A percentile compares a stretch with the other conserved stretches of the same genome.
phyloP scores from a whole-genome alignment of 2,888 invertebrate genomes.

The Brenthis hecate region DNA sequence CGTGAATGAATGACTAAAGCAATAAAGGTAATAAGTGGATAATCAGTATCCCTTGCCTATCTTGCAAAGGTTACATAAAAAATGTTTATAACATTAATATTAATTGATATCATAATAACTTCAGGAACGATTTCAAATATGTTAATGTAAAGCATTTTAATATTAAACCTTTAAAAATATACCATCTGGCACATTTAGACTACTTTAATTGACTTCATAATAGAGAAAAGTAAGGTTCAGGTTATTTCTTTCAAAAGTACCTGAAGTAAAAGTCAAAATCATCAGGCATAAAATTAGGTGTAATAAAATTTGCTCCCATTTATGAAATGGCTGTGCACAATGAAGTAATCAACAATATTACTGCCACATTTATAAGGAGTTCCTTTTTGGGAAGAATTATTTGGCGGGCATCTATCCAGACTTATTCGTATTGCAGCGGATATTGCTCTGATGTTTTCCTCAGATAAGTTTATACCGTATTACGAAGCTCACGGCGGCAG shows the following conservation, averaged over 20 bases:
- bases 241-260: not conserved
- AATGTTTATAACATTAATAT: too few relatives aligned
- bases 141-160: too few relatives aligned
- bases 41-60: too few relatives aligned
- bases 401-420: constrained; percentile 12
- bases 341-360: constrained; percentile 38
- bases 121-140: too few relatives aligned
- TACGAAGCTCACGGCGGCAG: not conserved
- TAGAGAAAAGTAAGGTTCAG: not conserved
- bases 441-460: constrained; percentile 18
- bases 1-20: too few relatives aligned
- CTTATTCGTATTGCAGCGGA: constrained; percentile 16
- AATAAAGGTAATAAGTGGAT: too few relatives aligned
- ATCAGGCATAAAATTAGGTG: constrained; percentile 21
- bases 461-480: constrained; percentile 21
- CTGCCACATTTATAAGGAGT: constrained; percentile 27
- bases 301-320: constrained; percentile 35
- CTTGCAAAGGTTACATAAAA: too few relatives aligned
- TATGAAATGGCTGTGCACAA: constrained; percentile 31
- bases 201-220: not conserved
- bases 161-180: too few relatives aligned
- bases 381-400: constrained; percentile 15
- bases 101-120: too few relatives aligned
- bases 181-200: too few relatives aligned
- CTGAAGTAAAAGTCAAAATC: constrained; percentile 4